Evolutionary conservation across 2,113 vertebrate species (phyloP).

Genomic region (Silurus meridionalis): DNA sequence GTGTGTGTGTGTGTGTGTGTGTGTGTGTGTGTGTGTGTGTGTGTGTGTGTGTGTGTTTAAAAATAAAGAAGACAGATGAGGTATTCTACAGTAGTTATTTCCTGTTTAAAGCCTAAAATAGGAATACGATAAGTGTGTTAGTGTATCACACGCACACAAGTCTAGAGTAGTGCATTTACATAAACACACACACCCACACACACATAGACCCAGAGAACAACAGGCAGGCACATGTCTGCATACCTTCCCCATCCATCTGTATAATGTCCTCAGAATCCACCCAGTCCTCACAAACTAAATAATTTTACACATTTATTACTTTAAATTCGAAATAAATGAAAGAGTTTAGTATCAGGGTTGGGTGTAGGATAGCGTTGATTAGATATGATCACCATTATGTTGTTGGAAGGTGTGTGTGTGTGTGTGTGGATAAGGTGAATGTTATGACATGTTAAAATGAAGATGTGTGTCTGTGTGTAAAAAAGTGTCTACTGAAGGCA

Average conservation of each 20-base stretch:
- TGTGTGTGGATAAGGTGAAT: background rate
- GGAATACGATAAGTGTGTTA: background rate
- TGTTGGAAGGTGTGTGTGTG: background rate
- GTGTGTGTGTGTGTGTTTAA: background rate
- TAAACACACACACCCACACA: background rate
- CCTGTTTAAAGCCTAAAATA: constrained; percentile 14
- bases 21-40: background rate
- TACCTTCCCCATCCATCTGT: background rate
- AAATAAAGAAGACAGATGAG: background rate
- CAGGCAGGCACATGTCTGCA: constrained; percentile 14
- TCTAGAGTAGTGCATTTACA: background rate
- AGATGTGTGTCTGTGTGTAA: background rate
- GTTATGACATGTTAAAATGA: background rate
- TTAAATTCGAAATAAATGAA: background rate
- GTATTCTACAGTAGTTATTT: constrained; percentile 29
- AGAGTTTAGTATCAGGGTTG: background rate
- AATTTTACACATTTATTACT: background rate
- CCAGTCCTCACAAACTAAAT: background rate
- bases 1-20: too few relatives aligned
- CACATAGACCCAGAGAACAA: background rate
- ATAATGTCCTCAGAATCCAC: background rate
- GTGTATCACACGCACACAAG: constrained; percentile 3
- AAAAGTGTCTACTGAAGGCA: too few relatives aligned
- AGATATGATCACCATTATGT: background rate
- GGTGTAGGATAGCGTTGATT: background rate